Base-by-base conservation (phyloP, 2,888 invertebrate species). In the Rhamnusium bicolor region DNA sequence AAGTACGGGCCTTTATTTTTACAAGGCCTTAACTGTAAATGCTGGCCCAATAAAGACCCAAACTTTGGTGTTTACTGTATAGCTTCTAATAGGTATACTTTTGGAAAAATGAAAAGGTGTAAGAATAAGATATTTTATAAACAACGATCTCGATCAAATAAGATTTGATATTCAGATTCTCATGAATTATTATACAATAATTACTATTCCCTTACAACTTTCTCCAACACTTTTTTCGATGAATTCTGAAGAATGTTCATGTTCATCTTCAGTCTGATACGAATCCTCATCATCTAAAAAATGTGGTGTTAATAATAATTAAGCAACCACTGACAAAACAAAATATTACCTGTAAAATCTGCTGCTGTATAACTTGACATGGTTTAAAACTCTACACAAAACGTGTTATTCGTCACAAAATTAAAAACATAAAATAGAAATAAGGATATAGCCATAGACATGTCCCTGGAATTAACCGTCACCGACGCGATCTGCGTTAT, bases 261-360 rank as follows among this genome's bases (percentile, higher is more conserved):
- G 24, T 7, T 16, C 32, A 10, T 58, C 49, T 27, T 49, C 4
- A 4, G 40, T 2, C 10, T 40, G 40, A 18, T 16, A 8, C 8
- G 63, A 63, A 49, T 63, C 63, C 18, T 63, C 63, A 63, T 63
- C 63, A 63, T 63, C 63, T 63, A 21, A 61, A 47, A 24, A n/a
- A 24, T 24, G 7, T 54, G n/a, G n/a, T n/a, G n/a, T n/a, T n/a
- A n/a, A n/a, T n/a, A n/a, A n/a, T n/a, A n/a, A n/a, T n/a, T n/a
- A n/a, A 54, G 1, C 24, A 24, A 6, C 6, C 24, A 40, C 32
- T 32, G 12, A n/a, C 3, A 40, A n/a, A 14, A n/a, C n/a, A 40
- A 40, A 40, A 40, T 40, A 40, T 4, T 32, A 61, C 61, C 61
- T 61, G 61, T 61, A 46, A 40, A 61, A n/a, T 40, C 40, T 2